phyloP scores from a whole-genome alignment of 2,888 invertebrate species.

The Keiferia lycopersicella region DNA sequence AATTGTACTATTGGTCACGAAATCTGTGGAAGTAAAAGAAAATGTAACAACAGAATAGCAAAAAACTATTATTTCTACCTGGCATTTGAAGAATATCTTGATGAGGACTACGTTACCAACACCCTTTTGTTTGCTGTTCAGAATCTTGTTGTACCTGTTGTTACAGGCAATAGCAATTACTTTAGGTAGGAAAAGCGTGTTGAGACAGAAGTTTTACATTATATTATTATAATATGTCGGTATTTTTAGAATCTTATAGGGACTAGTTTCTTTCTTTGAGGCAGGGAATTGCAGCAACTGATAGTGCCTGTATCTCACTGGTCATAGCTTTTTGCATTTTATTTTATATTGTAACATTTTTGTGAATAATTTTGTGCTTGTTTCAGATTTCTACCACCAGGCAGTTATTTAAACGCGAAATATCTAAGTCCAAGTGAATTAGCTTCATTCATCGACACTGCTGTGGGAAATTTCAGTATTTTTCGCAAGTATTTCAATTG shows the following conservation, averaged over 20 bases:
- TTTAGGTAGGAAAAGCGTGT: slow-evolving; percentile 15
- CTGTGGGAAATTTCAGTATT: slow-evolving; percentile 33
- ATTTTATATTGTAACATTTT: too few relatives aligned
- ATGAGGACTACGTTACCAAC: slow-evolving; percentile 17
- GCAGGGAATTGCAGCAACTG: too few relatives aligned
- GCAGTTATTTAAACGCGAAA: slow-evolving; percentile 41
- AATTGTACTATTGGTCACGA: not conserved
- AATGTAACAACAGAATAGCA: not conserved
- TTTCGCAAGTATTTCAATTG: slow-evolving; percentile 43
- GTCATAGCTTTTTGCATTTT: not conserved
- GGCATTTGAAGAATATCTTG: slow-evolving; percentile 19
- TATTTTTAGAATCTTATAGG: too few relatives aligned
- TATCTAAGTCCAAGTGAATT: slow-evolving; percentile 36
- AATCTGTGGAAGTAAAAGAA: not conserved
- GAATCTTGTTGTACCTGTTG: slow-evolving; percentile 17
- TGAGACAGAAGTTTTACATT: not conserved
- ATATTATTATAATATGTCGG: too few relatives aligned
- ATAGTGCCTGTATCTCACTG: too few relatives aligned
- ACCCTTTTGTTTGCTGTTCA: slow-evolving; percentile 18
- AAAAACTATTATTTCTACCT: slow-evolving; percentile 23
- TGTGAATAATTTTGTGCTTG: not conserved
- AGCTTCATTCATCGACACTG: slow-evolving; percentile 38
- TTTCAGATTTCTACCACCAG: slow-evolving; percentile 39
- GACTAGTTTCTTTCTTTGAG: too few relatives aligned
- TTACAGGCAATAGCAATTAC: slow-evolving; percentile 25